Evolutionary conservation across 2,888 invertebrate species (phyloP).

Genomic region (Hirtodrosophila cameraria): DNA sequence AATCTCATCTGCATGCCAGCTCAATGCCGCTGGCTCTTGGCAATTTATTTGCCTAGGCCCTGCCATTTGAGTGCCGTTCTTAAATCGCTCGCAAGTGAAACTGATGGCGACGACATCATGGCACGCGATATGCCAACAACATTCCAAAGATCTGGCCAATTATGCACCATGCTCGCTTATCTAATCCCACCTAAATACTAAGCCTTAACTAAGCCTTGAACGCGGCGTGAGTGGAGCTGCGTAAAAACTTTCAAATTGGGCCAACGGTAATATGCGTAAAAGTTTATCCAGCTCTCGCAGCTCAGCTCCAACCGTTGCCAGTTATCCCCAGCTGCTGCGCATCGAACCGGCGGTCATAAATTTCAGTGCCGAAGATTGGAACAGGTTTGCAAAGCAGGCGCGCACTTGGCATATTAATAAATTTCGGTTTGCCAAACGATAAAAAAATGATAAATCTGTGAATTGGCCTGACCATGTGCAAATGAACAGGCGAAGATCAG

Average conservation of each 20-base stretch:
- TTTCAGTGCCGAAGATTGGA: constrained; percentile 30
- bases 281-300: constrained; percentile 11
- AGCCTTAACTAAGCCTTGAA: constrained; percentile 8
- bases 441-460: constrained; percentile 70
- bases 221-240: constrained; percentile 23
- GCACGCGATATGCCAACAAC: constrained; percentile 60
- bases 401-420: constrained; percentile 55
- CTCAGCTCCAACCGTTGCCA: constrained; percentile 5
- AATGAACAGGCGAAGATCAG: constrained; percentile 59
- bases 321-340: constrained; percentile 1
- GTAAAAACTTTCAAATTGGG: constrained; percentile 47
- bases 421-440: constrained; percentile 54
- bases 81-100: constrained; percentile 55
- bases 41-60: constrained; percentile 70
- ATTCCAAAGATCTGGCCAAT: constrained; percentile 25
- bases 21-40: constrained; percentile 28
- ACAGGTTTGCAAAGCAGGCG: constrained; percentile 51
- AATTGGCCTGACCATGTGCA: constrained; percentile 61
- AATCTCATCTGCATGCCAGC: constrained; percentile 68
- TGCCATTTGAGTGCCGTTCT: constrained; percentile 32
- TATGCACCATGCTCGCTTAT: constrained; percentile 25
- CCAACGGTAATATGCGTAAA: constrained; percentile 72
- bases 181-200: constrained; percentile 31
- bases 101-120: constrained; percentile 62
- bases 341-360: constrained; percentile 31